Base-by-base conservation (phyloP, 2,888 invertebrate genomes). In the Caenorhabditis wallacei region DNA sequence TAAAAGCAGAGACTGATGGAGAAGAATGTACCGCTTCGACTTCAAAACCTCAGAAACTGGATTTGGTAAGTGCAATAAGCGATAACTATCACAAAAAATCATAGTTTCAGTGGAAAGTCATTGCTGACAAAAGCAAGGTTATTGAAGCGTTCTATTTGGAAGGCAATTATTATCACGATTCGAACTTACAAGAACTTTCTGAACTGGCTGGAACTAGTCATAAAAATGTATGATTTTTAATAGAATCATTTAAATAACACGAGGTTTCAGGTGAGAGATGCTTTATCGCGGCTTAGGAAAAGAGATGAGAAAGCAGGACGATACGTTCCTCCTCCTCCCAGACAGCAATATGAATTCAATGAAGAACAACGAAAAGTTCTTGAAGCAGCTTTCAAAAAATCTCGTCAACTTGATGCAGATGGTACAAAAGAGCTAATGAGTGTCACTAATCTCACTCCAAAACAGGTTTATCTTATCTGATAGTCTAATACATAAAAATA, bases 261-360 rank as follows among this genome's bases (percentile, higher is more conserved):
- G 40, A 13, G 2, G 18, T 22, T 66, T 53, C 20, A 66, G 66
- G 66, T 66, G 16, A 4, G 66, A 37, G 66, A 66, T 24, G 53
- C 66, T 8, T 22, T 66, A 13, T 53, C 66, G n/a, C 53, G 66
- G 13, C 13, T 66, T 0, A 20, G 66, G 5, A 66, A 53, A 53
- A 53, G 13, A 53, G 66, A 66, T 10, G 66, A 66, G n/a, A 48
- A 16, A 22, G 53, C 35, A n/a, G 66, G 66, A 22, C 53, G 51
- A n/a, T 53, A 20, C 13, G 66, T 66, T 1, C 66, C 66, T 2
- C 22, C 53, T 0, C 37, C 66, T 1, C 66, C 66, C 2, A 24
- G 37, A 18, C 66, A 53, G 20, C 37, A 22, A 16, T 53, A 66
- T 24, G 66, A 66, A 13, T 66, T 66, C 53, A 22, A 20, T 0